Conservation (phyloP, 2,888 invertebrate genomes). For the Drosophila sordidula region DNA sequence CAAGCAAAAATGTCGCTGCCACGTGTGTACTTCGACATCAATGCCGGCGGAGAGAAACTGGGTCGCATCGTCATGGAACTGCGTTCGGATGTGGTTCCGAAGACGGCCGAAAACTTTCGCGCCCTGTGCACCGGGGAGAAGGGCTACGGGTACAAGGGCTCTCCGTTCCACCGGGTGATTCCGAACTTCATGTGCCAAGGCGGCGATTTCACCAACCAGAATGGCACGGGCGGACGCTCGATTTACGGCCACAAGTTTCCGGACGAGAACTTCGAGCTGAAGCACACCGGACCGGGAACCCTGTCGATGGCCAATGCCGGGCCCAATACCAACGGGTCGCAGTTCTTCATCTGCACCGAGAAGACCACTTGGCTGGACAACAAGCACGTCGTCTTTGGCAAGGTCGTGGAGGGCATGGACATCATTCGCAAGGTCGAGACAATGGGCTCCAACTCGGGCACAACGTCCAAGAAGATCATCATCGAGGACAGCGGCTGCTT, state of each 20-base stretch:
- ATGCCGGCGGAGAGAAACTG: slow-evolving; percentile 39
- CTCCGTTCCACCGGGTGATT: slow-evolving; percentile 97
- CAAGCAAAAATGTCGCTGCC: slow-evolving; percentile 41
- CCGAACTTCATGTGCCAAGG: slow-evolving; percentile 99
- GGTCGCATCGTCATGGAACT: slow-evolving; percentile 86
- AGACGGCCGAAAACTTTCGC: slow-evolving; percentile 98
- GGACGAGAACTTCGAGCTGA: slow-evolving; percentile 97
- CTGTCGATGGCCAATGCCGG: slow-evolving; percentile 99
- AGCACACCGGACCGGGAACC: slow-evolving; percentile 95
- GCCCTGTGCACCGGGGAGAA: slow-evolving; percentile 97
- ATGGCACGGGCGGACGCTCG: slow-evolving; percentile 97
- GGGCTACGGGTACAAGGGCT: slow-evolving; percentile 96
- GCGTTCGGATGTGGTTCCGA: slow-evolving; percentile 94
- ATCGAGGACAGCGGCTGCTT: slow-evolving; percentile 94
- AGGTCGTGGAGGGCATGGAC: slow-evolving; percentile 95
- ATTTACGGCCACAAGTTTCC: slow-evolving; percentile 97
- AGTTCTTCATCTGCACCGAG: slow-evolving; percentile 97
- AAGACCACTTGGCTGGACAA: slow-evolving; percentile 91
- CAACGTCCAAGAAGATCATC: slow-evolving; percentile 91
- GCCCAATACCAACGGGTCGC: slow-evolving; percentile 97
- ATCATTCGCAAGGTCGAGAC: slow-evolving; percentile 93
- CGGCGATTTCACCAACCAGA: slow-evolving; percentile 97
- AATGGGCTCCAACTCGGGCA: slow-evolving; percentile 92
- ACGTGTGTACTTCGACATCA: slow-evolving; percentile 58
- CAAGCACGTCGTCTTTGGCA: slow-evolving; percentile 92